Percentiles rank a stretch among this genome's conserved stretches.
Evolutionary conservation across 2,888 invertebrate genomes (phyloP).

Genomic region (Deilephila elpenor): DNA sequence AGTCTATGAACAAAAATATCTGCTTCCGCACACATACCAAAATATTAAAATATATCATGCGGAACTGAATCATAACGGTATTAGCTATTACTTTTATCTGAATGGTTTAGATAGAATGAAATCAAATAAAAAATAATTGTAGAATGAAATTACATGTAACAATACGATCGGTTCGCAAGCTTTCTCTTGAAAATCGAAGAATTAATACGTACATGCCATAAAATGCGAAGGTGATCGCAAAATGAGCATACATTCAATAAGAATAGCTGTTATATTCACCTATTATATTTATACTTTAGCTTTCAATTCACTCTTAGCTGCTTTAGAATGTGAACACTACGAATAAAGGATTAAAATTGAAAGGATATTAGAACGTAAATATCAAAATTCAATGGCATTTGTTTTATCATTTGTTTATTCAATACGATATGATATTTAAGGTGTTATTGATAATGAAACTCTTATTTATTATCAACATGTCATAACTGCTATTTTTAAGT

Average conservation of each 20-base stretch:
- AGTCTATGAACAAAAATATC: slow-evolving; percentile 46
- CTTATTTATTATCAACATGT: not conserved
- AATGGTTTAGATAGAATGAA: slow-evolving; percentile 44
- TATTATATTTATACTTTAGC: not conserved
- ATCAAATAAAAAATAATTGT: slow-evolving; percentile 49
- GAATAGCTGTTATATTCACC: not conserved
- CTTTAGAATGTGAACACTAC: not conserved
- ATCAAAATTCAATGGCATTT: not conserved
- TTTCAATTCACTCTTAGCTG: not conserved
- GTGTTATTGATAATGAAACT: not conserved
- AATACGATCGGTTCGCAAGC: slow-evolving; percentile 44
- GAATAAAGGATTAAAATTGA: not conserved
- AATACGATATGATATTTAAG: not conserved
- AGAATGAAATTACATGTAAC: slow-evolving; percentile 41
- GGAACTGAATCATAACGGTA: slow-evolving; percentile 44
- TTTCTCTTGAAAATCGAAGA: slow-evolving; percentile 46
- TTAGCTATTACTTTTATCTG: slow-evolving; percentile 40
- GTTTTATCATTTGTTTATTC: not conserved
- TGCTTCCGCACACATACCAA: slow-evolving; percentile 34
- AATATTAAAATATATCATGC: slow-evolving; percentile 36
- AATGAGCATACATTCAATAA: not conserved
- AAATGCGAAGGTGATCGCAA: slow-evolving; percentile 32
- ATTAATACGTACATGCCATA: slow-evolving; percentile 40
- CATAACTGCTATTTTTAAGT: not conserved
- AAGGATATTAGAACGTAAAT: too few species aligned